These are phyloP conservation scores for Sus cebifrons DNA, from an alignment of 2,797 vertebrate species.

Conservation along the genomic window DNA sequence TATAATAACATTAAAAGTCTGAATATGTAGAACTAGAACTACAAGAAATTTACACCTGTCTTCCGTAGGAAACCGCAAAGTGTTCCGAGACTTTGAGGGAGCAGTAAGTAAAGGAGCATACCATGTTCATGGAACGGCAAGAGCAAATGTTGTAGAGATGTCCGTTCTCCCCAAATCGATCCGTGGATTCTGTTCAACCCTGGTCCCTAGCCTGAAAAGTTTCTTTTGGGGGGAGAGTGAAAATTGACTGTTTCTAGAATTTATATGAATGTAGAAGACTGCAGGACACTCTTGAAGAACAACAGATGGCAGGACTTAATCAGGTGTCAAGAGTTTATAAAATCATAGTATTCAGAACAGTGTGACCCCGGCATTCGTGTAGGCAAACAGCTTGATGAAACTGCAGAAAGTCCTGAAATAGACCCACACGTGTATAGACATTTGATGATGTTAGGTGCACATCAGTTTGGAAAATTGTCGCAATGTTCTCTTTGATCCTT, in stretches of 20 bases:
- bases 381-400: neutral
- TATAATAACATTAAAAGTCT: neutral
- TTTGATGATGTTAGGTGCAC: neutral
- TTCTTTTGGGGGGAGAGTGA: neutral
- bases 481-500: neutral
- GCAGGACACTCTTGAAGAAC: neutral
- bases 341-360: neutral
- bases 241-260: slow-evolving; percentile 20
- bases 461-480: neutral
- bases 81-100: slow-evolving; percentile 14
- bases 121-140: neutral
- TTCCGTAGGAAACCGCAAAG: neutral
- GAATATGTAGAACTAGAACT: neutral
- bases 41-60: neutral
- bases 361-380: neutral
- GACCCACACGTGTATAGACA: neutral
- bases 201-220: neutral
- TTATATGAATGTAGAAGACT: neutral
- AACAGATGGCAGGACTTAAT: neutral
- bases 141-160: neutral
- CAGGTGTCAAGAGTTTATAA: neutral
- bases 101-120: neutral
- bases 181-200: neutral
- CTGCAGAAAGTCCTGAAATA: neutral
- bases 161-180: neutral